Percentiles rank a stretch among this genome's conserved stretches.
phyloP scores from a whole-genome alignment of 2,113 vertebrate genomes.

The Merops nubicus region DNA sequence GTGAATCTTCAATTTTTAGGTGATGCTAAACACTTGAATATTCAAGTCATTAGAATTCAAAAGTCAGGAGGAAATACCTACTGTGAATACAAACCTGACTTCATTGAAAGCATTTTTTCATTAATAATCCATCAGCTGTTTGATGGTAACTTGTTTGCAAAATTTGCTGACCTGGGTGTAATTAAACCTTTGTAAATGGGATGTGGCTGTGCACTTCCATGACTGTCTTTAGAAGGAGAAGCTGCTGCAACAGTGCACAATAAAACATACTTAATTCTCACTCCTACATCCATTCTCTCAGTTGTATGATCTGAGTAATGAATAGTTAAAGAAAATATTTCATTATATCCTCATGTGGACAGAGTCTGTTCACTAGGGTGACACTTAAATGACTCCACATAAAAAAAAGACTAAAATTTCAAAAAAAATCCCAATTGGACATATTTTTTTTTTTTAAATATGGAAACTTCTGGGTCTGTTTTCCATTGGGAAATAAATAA shows the following conservation, averaged over 20 bases:
- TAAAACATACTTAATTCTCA: not conserved
- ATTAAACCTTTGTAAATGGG: conserved; percentile 54
- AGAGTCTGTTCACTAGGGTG: not conserved
- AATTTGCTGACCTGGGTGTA: conserved; percentile 35
- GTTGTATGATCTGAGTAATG: not conserved
- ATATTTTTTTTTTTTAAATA: not conserved
- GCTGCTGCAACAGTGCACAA: not conserved
- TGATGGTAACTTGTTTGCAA: conserved; percentile 17
- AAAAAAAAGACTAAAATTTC: not conserved
- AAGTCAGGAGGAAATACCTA: not conserved
- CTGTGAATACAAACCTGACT: conserved; percentile 11
- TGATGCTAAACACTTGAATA: not conserved
- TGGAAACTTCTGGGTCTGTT: not conserved
- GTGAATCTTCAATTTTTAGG: not conserved
- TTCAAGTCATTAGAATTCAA: not conserved
- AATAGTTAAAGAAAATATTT: conserved; percentile 18
- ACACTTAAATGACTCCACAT: not conserved
- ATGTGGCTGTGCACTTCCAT: not conserved
- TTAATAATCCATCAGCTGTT: conserved; percentile 53
- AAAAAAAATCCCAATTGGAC: rapidly evolving
- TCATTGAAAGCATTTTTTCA: conserved; percentile 55
- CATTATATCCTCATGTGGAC: not conserved
- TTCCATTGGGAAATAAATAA: not conserved
- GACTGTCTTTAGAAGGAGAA: not conserved
- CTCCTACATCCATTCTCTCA: not conserved